phyloP scores from a whole-genome alignment of 2,113 vertebrate genomes.

The Chionis minor region DNA sequence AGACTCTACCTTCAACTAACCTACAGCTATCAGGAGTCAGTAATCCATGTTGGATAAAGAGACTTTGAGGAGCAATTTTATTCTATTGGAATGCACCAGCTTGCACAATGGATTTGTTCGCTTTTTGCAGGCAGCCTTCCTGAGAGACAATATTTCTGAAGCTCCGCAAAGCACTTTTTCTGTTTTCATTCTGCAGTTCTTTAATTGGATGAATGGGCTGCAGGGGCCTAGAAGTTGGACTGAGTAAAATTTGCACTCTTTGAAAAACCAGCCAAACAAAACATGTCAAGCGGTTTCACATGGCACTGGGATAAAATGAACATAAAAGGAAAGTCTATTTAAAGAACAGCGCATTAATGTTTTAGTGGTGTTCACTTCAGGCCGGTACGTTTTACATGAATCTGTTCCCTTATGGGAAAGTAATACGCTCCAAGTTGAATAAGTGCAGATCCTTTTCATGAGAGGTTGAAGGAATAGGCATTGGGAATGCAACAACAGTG shows the following conservation, averaged over 20 bases:
- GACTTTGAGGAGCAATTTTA: slow-evolving; percentile 62
- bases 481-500: slow-evolving; percentile 23
- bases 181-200: slow-evolving; percentile 35
- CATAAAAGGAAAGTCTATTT: slow-evolving; percentile 25
- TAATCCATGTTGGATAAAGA: slow-evolving; percentile 67
- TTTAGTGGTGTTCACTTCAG: slow-evolving; percentile 41
- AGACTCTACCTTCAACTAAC: slow-evolving; percentile 58
- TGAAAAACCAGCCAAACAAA: slow-evolving; percentile 42
- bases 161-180: slow-evolving; percentile 3
- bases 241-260: neutral
- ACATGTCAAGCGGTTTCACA: slow-evolving; percentile 3
- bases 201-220: slow-evolving; percentile 54
- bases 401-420: slow-evolving; percentile 6
- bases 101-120: slow-evolving; percentile 53
- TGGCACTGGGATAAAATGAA: neutral
- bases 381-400: neutral
- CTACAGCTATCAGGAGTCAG: slow-evolving; percentile 57
- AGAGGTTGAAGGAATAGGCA: neutral
- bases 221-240: slow-evolving; percentile 13
- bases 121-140: slow-evolving; percentile 49
- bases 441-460: slow-evolving; percentile 14
- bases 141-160: slow-evolving; percentile 57
- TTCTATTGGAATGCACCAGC: slow-evolving; percentile 59
- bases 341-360: slow-evolving; percentile 30
- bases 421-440: neutral